phyloP scores from a whole-genome alignment of 1,140 invertebrate species.

The Berghia stephanieae region DNA sequence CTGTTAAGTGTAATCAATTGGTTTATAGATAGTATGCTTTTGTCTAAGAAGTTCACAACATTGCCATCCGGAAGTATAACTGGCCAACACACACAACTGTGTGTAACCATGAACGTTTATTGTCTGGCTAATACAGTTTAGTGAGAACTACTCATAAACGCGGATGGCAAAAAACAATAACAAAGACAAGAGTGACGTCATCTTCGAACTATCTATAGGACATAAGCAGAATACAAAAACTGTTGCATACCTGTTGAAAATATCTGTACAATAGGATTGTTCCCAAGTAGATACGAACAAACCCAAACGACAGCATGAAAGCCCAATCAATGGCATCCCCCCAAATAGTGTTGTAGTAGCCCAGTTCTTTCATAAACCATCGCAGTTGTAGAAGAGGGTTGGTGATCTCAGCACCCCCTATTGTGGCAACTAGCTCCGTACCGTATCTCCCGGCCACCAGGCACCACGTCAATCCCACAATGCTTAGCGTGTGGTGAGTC shows the following conservation, averaged over 20 bases:
- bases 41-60: too few relatives aligned
- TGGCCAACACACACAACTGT: too few relatives aligned
- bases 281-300: slow-evolving; percentile 56
- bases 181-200: too few relatives aligned
- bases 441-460: slow-evolving; percentile 56
- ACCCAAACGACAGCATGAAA: slow-evolving; percentile 61
- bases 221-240: too few relatives aligned
- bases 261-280: slow-evolving; percentile 57
- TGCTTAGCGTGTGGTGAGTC: slow-evolving; percentile 61
- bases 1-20: too few relatives aligned
- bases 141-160: too few relatives aligned
- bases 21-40: too few relatives aligned
- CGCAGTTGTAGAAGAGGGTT: slow-evolving; percentile 66
- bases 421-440: slow-evolving; percentile 60
- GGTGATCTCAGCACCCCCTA: slow-evolving; percentile 63
- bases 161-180: too few relatives aligned
- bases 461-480: slow-evolving; percentile 47
- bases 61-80: too few relatives aligned
- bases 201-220: too few relatives aligned
- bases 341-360: slow-evolving; percentile 45
- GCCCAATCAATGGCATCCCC: slow-evolving; percentile 53
- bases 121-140: too few relatives aligned
- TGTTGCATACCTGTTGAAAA: slow-evolving; percentile 45
- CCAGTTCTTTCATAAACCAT: slow-evolving; percentile 60
- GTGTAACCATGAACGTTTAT: too few relatives aligned